A percentile compares a stretch with the other conserved stretches of the same genome.
Evolutionary conservation across 2,113 vertebrate species (phyloP).

Genomic region (Columba livia): DNA sequence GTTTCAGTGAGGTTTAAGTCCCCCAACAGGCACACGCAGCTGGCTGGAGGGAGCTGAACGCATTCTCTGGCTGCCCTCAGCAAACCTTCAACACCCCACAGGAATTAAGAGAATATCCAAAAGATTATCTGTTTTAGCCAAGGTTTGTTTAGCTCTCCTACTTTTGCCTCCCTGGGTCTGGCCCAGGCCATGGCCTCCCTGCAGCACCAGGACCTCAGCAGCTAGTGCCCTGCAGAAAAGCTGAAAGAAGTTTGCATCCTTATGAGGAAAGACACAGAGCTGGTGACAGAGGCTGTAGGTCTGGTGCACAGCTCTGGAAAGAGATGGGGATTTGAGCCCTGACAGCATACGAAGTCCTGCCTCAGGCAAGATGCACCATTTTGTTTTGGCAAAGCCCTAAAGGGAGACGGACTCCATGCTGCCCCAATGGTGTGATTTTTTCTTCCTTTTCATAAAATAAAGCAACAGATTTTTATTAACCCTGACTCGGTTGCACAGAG

Average conservation of each 20-base stretch:
- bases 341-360: background rate
- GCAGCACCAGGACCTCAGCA: accelerated
- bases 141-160: background rate
- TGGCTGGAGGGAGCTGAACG: background rate
- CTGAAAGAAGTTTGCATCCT: background rate
- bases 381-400: background rate
- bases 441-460: background rate
- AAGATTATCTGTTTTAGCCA: background rate
- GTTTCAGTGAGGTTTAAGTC: background rate
- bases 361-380: accelerated
- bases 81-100: background rate
- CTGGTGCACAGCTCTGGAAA: background rate
- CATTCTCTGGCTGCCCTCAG: background rate
- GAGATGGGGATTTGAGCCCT: background rate
- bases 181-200: background rate
- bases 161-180: background rate
- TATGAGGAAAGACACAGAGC: background rate
- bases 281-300: background rate
- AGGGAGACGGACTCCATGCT: background rate
- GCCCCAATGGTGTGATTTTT: background rate
- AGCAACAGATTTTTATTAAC: background rate
- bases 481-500: background rate
- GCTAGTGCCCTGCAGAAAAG: background rate
- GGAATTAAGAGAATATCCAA: background rate
- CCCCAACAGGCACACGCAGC: accelerated